Conservation (phyloP, 2,797 vertebrate species). For the Denticeps clupeoides region DNA sequence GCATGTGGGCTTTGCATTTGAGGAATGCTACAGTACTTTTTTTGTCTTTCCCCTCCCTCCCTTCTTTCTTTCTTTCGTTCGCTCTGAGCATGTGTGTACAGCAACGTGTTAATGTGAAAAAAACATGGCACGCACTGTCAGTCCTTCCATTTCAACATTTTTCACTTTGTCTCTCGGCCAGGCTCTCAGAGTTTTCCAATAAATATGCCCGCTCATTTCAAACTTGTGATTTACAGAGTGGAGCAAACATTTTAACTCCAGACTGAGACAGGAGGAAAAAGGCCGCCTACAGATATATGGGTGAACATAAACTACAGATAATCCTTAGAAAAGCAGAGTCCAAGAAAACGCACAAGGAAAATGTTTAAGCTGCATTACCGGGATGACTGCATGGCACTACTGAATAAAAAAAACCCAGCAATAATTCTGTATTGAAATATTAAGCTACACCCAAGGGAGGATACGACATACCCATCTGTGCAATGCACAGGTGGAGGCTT, state of each 20-base stretch:
- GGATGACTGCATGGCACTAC: too few relatives aligned
- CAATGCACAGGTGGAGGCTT: too few relatives aligned
- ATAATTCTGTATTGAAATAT: too few relatives aligned
- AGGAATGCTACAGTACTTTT: too few relatives aligned
- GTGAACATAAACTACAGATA: constrained; percentile 18
- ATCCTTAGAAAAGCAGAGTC: constrained; percentile 17
- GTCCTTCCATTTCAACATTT: constrained; percentile 11
- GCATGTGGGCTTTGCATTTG: constrained; percentile 6
- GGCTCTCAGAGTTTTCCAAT: constrained; percentile 15
- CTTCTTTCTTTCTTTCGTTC: too few relatives aligned
- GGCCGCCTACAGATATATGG: constrained; percentile 3
- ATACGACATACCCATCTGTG: too few relatives aligned
- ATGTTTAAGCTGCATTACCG: too few relatives aligned
- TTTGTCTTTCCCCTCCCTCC: too few relatives aligned
- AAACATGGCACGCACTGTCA: constrained; percentile 10
- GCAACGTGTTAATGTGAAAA: too few relatives aligned
- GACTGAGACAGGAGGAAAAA: constrained; percentile 8
- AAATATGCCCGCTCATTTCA: constrained; percentile 15
- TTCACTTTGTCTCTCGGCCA: not conserved
- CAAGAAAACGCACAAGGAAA: constrained; percentile 15
- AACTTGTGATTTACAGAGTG: constrained; percentile 19
- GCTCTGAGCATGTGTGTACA: too few relatives aligned
- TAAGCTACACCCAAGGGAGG: too few relatives aligned
- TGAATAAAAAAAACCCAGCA: too few relatives aligned
- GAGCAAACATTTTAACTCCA: constrained; percentile 1